Evolutionary conservation across 2,888 invertebrate species (phyloP).

Genomic region (Harpalus rubripes): DNA sequence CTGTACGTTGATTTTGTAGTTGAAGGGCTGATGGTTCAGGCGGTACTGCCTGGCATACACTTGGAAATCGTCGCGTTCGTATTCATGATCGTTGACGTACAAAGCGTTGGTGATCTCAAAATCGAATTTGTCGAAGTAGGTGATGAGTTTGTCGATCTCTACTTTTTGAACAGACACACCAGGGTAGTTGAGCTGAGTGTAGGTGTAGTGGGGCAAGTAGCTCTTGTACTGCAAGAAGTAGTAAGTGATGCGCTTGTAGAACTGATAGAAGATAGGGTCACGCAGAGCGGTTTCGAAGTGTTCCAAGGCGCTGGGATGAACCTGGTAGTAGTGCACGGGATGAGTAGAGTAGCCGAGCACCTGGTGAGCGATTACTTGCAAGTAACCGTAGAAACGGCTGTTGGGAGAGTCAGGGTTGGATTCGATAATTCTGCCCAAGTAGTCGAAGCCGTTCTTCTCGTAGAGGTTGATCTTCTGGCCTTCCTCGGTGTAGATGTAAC

Average conservation of each 20-base stretch:
- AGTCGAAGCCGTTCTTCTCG: slow-evolving; percentile 82
- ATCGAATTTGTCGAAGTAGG: slow-evolving; percentile 84
- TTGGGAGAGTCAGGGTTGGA: slow-evolving; percentile 83
- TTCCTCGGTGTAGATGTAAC: slow-evolving; percentile 77
- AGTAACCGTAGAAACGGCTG: slow-evolving; percentile 80
- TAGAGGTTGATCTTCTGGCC: slow-evolving; percentile 81
- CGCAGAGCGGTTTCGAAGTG: slow-evolving; percentile 83
- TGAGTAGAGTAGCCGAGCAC: slow-evolving; percentile 79
- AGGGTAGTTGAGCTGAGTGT: slow-evolving; percentile 81
- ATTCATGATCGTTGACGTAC: slow-evolving; percentile 77
- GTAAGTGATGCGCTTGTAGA: slow-evolving; percentile 81
- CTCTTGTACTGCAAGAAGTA: slow-evolving; percentile 82
- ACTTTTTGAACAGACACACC: slow-evolving; percentile 83
- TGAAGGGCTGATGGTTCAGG: slow-evolving; percentile 85
- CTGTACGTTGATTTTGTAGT: slow-evolving; percentile 80
- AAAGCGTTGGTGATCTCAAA: slow-evolving; percentile 82
- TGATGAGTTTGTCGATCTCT: slow-evolving; percentile 83
- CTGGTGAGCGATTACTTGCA: slow-evolving; percentile 80
- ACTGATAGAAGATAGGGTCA: slow-evolving; percentile 85
- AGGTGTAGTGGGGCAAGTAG: slow-evolving; percentile 81
- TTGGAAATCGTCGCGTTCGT: slow-evolving; percentile 76
- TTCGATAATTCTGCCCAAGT: slow-evolving; percentile 84
- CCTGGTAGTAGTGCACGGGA: slow-evolving; percentile 75
- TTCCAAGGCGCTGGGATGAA: slow-evolving; percentile 83
- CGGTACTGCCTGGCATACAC: slow-evolving; percentile 84